A percentile compares a stretch with the other conserved stretches of the same genome.
Conservation (phyloP, 2,113 vertebrate species). For the Rhagologus leucostigma region DNA sequence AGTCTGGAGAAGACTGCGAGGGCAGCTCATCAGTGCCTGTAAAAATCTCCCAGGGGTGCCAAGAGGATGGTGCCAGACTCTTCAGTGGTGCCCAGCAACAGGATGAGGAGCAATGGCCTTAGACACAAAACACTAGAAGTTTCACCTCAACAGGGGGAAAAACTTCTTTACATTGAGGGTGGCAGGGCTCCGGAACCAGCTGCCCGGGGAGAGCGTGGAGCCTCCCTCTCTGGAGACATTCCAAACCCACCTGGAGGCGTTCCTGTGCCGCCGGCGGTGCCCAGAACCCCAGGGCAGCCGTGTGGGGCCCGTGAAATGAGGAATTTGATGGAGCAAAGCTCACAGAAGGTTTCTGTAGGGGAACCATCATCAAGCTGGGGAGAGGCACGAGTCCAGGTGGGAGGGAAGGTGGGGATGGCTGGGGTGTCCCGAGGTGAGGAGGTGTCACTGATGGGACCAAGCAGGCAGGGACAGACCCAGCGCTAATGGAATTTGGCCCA, state of each 20-base stretch:
- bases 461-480: not conserved
- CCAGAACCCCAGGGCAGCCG: accelerated
- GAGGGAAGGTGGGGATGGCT: not conserved
- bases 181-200: not conserved
- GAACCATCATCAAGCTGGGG: not conserved
- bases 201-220: not conserved
- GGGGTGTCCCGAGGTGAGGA: not conserved
- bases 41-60: not conserved
- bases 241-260: not conserved
- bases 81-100: not conserved
- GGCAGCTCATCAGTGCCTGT: not conserved
- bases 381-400: accelerated
- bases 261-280: too few relatives aligned
- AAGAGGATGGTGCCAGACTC: not conserved
- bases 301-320: not conserved
- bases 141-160: not conserved
- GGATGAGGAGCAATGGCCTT: not conserved
- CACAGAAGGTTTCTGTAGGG: accelerated
- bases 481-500: not conserved
- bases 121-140: not conserved
- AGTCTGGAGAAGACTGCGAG: not conserved
- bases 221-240: not conserved
- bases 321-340: not conserved
- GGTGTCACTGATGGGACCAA: accelerated
- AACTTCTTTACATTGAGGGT: accelerated